Conservation (phyloP, 1,140 invertebrate genomes). For the Brachionus rotundiformis region DNA sequence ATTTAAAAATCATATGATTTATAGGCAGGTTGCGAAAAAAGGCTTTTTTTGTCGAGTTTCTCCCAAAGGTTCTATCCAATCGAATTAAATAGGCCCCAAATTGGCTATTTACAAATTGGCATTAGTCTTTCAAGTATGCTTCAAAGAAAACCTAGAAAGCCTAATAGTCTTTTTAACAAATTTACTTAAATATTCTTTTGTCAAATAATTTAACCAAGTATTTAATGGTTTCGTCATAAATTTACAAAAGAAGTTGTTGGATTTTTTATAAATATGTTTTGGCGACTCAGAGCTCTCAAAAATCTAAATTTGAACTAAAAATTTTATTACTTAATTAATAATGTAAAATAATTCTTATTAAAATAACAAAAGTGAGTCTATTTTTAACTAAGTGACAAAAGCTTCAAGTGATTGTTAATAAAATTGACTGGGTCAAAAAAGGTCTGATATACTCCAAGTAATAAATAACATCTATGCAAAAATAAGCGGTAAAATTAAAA, state of each 20-base stretch:
- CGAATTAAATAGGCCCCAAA: neutral
- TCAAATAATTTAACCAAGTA: slow-evolving; percentile 17
- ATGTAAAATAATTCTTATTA: slow-evolving; percentile 7
- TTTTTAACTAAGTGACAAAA: neutral
- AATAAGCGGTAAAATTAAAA: neutral
- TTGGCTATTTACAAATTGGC: neutral
- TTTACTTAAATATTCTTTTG: slow-evolving; percentile 10
- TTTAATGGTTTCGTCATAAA: slow-evolving; percentile 8
- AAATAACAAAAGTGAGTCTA: slow-evolving; percentile 18
- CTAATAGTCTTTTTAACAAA: slow-evolving; percentile 10
- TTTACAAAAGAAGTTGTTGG: neutral
- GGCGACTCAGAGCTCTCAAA: neutral
- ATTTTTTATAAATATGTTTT: neutral
- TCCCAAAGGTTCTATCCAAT: neutral
- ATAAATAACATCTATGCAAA: neutral
- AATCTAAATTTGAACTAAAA: neutral
- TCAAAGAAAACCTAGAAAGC: neutral
- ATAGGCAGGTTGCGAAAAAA: neutral
- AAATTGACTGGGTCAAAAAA: slow-evolving; percentile 5
- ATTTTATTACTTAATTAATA: neutral
- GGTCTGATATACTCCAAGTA: neutral
- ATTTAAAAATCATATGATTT: neutral
- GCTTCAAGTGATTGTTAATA: slow-evolving; percentile 15
- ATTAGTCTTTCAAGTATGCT: neutral
- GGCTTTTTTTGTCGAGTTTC: neutral